Conservation (phyloP, 2,888 invertebrate genomes). For the Globia sparganii region DNA sequence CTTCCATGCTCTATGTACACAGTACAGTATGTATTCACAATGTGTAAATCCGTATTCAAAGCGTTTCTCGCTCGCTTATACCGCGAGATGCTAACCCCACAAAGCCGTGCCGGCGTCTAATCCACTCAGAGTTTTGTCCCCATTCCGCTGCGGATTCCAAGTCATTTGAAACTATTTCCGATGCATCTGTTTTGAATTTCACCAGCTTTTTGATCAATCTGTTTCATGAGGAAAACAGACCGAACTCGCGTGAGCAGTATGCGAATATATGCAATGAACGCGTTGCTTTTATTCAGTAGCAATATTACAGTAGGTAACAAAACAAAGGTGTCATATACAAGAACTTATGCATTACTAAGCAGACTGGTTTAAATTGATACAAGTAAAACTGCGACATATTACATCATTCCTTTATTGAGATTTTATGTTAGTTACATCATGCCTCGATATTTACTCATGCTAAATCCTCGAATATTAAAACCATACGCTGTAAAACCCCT, state of each 20-base stretch:
- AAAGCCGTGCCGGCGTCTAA: constrained; percentile 55
- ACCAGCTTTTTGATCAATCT: constrained; percentile 51
- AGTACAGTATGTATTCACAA: constrained; percentile 7
- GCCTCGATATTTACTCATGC: constrained; percentile 10
- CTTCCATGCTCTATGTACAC: constrained; percentile 19
- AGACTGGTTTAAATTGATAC: constrained; percentile 28
- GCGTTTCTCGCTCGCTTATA: constrained; percentile 39
- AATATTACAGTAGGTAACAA: constrained; percentile 18
- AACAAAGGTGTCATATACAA: constrained; percentile 26
- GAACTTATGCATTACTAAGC: constrained; percentile 32
- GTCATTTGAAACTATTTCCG: constrained; percentile 59
- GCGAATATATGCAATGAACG: constrained; percentile 41
- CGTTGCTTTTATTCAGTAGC: constrained; percentile 8
- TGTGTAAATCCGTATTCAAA: constrained; percentile 48
- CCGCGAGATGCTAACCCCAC: constrained; percentile 39
- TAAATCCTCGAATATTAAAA: constrained; percentile 21
- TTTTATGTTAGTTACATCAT: constrained; percentile 43
- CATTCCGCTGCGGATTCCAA: constrained; percentile 50
- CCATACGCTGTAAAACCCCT: constrained; percentile 20
- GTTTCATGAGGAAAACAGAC: constrained; percentile 37
- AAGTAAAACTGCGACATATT: constrained; percentile 32
- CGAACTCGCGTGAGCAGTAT: constrained; percentile 8
- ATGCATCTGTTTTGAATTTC: constrained; percentile 66
- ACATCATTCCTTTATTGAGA: constrained; percentile 45
- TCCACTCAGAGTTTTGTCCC: constrained; percentile 64